Evolutionary conservation across 2,113 vertebrate genomes (phyloP), one percentile per base, ranked within the genome.

Genomic region (Colinus virginianus): DNA sequence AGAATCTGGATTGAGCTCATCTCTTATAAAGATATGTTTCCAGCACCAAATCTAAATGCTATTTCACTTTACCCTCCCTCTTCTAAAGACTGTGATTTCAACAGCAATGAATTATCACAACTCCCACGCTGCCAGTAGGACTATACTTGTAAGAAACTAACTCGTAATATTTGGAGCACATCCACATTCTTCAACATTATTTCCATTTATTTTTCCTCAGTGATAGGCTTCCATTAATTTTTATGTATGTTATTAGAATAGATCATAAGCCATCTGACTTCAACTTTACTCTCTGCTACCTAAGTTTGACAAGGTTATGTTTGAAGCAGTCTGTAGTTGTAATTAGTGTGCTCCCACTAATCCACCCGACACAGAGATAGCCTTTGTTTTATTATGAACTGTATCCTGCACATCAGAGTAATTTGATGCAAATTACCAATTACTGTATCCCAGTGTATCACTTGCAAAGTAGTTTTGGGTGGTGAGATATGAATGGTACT

Each of bases 291-390:
- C 49, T 96, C 86, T 21, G 70, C 74, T 95, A 85, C 55, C n/a
- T 45, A 53, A 0, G 0, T 88, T 94, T 93, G 87, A 88, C 78
- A 77, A 40, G 25, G 71, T 77, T 85, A 87, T 40, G 26, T 92
- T 59, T 90, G 76, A 90, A 92, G 88, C 90, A 67, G 43, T 49
- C 86, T 91, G 51, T 48, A 78, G 26, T 55, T 51, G 48, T 84
- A 96, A 97, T 94, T 94, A 85, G 84, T 56, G 34, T 70, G 90
- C 93, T 96, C 90, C 74, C 72, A 89, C 64, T 61, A 82, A 95
- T 71, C 67, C 55, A 49, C 15, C 36, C n/a, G 89, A 70, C 48
- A 75, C 10, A 25, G 38, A 88, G 49, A 53, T 38, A 59, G 66
- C 34, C 42, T 94, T 90, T 96, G 32, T 90, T 95, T 93, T 82